A percentile compares a stretch with the other conserved stretches of the same genome.
Evolutionary conservation across 1,140 invertebrate species (phyloP).

Genomic region (Arion vulgaris): DNA sequence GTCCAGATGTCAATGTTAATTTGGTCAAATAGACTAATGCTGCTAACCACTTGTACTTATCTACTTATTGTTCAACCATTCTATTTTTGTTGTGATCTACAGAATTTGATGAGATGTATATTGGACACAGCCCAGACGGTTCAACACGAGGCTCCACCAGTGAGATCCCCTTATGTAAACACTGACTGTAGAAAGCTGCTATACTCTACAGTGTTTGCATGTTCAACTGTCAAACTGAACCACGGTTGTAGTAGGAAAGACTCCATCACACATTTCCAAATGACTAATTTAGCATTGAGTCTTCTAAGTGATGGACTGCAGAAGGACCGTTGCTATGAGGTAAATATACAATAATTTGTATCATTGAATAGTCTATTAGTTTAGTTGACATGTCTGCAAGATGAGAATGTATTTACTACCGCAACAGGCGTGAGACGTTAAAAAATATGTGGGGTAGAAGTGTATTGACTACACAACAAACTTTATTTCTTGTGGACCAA

Average conservation of each 20-base stretch:
- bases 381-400: too few relatives aligned
- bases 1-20: too few relatives aligned
- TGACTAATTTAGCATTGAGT: slow-evolving; percentile 3
- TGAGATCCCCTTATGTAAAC: neutral
- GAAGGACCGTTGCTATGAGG: neutral
- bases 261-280: neutral
- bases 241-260: neutral
- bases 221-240: neutral
- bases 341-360: neutral
- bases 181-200: neutral
- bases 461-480: too few relatives aligned
- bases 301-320: neutral
- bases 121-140: neutral
- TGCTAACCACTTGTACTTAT: too few relatives aligned
- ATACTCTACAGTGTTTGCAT: neutral
- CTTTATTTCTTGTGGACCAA: too few relatives aligned
- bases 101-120: neutral
- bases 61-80: too few relatives aligned
- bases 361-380: too few relatives aligned
- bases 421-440: too few relatives aligned
- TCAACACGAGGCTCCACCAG: neutral
- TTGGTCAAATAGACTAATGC: too few relatives aligned
- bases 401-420: too few relatives aligned
- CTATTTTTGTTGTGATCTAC: too few relatives aligned
- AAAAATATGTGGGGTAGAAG: too few relatives aligned